Evolutionary conservation across 2,113 vertebrate species (phyloP).

Genomic region (Nerophis ophidion): DNA sequence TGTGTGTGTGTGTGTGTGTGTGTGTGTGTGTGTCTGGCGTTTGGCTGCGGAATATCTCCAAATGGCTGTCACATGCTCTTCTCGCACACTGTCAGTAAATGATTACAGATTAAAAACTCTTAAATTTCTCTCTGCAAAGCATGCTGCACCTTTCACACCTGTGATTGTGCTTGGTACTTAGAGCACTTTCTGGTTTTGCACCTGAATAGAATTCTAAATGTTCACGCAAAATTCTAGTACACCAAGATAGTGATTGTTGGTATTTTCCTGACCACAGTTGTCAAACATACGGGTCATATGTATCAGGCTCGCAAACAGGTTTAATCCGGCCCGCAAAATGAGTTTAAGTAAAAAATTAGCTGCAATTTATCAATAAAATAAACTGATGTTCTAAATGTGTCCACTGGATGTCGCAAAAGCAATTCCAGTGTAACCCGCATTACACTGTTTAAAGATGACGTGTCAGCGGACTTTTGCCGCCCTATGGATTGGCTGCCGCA

Average conservation of each 20-base stretch:
- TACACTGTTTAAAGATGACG: too few species aligned
- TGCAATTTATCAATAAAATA: too few species aligned
- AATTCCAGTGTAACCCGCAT: too few species aligned
- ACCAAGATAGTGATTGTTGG: not conserved
- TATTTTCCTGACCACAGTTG: too few species aligned
- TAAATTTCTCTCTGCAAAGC: not conserved
- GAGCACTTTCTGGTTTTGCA: not conserved
- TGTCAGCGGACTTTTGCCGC: too few species aligned
- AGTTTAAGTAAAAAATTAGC: too few species aligned
- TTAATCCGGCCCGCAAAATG: too few species aligned
- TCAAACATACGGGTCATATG: too few species aligned
- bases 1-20: not conserved
- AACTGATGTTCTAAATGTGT: too few species aligned
- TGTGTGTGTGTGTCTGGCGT: constrained; percentile 5
- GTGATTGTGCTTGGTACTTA: not conserved
- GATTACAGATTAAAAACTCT: constrained; percentile 1
- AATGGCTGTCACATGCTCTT: constrained; percentile 11
- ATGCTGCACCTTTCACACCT: not conserved
- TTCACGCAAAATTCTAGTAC: not conserved
- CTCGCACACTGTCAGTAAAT: constrained; percentile 1
- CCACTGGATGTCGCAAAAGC: too few species aligned
- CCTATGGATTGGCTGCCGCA: too few species aligned
- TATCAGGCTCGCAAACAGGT: too few species aligned
- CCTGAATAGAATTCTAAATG: not conserved
- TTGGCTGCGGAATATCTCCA: constrained; percentile 12